A percentile compares a stretch with the other conserved stretches of the same genome.
Conservation (phyloP, 2,888 invertebrate species). For the Cabera pusaria region DNA sequence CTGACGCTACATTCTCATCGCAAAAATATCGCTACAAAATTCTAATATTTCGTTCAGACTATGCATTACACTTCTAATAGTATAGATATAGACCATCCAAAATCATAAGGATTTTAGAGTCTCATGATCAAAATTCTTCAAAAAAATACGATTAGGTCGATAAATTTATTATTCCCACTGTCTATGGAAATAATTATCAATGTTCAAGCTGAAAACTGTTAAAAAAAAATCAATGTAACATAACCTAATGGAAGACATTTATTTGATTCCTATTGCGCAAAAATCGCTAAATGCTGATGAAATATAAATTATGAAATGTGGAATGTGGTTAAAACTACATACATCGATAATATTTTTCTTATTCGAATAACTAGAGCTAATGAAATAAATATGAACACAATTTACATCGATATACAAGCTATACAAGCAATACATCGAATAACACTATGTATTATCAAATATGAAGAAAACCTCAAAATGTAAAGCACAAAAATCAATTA, state of each 20-base stretch:
- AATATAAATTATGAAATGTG: constrained; percentile 44
- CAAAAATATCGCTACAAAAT: constrained; percentile 75
- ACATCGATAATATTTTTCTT: constrained; percentile 29
- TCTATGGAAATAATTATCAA: constrained; percentile 40
- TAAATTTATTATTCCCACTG: constrained; percentile 68
- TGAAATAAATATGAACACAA: constrained; percentile 27
- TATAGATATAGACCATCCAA: constrained; percentile 46
- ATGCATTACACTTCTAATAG: constrained; percentile 45
- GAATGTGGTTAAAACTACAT: constrained; percentile 51
- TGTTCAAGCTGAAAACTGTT: constrained; percentile 32
- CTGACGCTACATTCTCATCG: constrained; percentile 65
- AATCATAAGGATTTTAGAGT: constrained; percentile 40
- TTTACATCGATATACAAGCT: constrained; percentile 28
- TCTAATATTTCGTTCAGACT: constrained; percentile 64
- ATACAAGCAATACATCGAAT: constrained; percentile 46
- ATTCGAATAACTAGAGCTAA: constrained; percentile 18
- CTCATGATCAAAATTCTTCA: constrained; percentile 50
- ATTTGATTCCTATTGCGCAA: constrained; percentile 57
- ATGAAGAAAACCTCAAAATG: constrained; percentile 48
- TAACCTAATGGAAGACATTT: constrained; percentile 80
- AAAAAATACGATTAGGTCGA: constrained; percentile 69
- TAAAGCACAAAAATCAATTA: constrained; percentile 59
- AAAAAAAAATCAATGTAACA: constrained; percentile 45
- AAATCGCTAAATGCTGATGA: constrained; percentile 33
- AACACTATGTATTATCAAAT: constrained; percentile 46